Evolutionary conservation across 2,888 invertebrate genomes (phyloP), one percentile per base, ranked within the genome.

Genomic region (Cerastis leucographa): DNA sequence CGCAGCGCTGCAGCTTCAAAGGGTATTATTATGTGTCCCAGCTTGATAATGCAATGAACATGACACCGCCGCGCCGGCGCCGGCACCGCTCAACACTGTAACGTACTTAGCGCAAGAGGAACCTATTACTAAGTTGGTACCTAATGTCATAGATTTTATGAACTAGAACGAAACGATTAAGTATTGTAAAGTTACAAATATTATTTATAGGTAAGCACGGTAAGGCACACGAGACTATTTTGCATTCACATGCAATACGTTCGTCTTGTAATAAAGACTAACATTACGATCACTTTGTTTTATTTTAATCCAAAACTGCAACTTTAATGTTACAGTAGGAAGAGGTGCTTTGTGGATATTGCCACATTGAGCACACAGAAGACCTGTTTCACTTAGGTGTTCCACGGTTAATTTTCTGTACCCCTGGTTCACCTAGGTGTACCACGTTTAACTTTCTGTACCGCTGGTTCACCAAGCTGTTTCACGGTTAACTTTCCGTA

Each of bases 221-320:
- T 89, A 87, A 86, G 88, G 90, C 87, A 90, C 83, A 87, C 88
- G 83, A 85, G 87, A 88, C 85, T 89, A 85, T 85, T 84, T 87
- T 87, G 87, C 87, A 87, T 88, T 87, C 85, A 84, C 86, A 78
- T 87, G 87, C 88, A 80, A 80, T 85, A 70, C 65, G 81, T 80
- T 85, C 65, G 87, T 87, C 87, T 87, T 85, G 86, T 74, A 90
- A 85, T 84, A 88, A 88, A 87, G 88, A 89, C 85, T 89, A 86
- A 87, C 66, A 80, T 68, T 80, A 88, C 62, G 69, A 65, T 5
- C 8, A 25, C 29, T 35, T 74, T 56, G 78, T 89, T 87, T 89
- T 59, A 81, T 87, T 89, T 68, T 9, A 14, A 6, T 19, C 17
- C n/a, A 25, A 42, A 29, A 12, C 12, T 35, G 9, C 22, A 17